A percentile compares a stretch with the other conserved stretches of the same genome.
Evolutionary conservation across 2,888 invertebrate genomes (phyloP).

Genomic region (Cetonia aurata): DNA sequence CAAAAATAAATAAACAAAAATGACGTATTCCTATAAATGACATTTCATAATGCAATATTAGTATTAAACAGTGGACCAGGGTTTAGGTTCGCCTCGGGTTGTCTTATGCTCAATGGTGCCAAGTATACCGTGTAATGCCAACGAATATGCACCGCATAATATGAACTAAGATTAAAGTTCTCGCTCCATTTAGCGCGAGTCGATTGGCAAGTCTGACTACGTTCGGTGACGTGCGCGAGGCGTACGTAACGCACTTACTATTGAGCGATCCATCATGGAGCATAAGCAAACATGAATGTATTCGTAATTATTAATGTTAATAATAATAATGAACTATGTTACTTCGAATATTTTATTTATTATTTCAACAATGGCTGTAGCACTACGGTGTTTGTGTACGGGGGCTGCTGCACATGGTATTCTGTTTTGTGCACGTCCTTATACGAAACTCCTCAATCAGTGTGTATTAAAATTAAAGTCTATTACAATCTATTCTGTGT

Average conservation of each 20-base stretch:
- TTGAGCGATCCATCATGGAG: constrained; percentile 18
- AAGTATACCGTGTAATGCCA: constrained; percentile 1
- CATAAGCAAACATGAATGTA: constrained; percentile 56
- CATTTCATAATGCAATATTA: constrained; percentile 61
- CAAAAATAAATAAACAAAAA: constrained; percentile 46
- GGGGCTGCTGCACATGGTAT: constrained; percentile 58
- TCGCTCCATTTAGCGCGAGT: background rate
- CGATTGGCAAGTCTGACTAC: background rate
- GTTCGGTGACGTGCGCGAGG: background rate
- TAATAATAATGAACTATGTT: constrained; percentile 56
- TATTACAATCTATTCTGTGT: constrained; percentile 44
- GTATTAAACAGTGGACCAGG: constrained; percentile 65
- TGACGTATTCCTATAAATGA: constrained; percentile 52
- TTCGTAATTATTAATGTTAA: constrained; percentile 64
- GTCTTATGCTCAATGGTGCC: constrained; percentile 48
- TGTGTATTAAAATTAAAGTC: constrained; percentile 62
- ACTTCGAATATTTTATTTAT: constrained; percentile 63
- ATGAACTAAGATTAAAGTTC: background rate
- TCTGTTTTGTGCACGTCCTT: constrained; percentile 65
- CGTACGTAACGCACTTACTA: background rate
- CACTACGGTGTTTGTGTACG: constrained; percentile 64
- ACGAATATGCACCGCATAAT: no score
- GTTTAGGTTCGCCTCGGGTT: constrained; percentile 56
- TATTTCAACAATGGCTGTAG: constrained; percentile 65
- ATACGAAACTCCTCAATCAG: constrained; percentile 66